These are phyloP conservation scores for Baryphthengus martii DNA, from an alignment of 2,113 vertebrate species.

Conservation along the genomic window DNA sequence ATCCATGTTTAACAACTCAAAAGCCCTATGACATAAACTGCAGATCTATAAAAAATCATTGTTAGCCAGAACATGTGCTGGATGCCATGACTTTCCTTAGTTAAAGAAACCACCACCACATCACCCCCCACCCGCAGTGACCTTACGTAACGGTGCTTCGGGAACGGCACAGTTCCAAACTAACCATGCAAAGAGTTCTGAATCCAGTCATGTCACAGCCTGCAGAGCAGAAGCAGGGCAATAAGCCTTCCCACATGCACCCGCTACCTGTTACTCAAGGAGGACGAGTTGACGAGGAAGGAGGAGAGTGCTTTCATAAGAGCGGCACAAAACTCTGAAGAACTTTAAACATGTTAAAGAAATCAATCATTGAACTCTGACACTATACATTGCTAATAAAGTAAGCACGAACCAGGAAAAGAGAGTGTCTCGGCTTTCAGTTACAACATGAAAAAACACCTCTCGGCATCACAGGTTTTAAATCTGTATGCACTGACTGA, in stretches of 20 bases:
- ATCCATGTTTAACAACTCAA: background rate
- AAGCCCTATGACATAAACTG: background rate
- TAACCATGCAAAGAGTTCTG: slow-evolving; percentile 10
- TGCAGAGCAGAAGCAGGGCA: background rate
- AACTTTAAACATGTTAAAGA: slow-evolving; percentile 2
- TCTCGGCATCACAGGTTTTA: background rate
- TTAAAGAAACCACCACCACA: slow-evolving; percentile 3
- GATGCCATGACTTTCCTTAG: background rate
- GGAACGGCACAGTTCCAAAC: slow-evolving; percentile 10
- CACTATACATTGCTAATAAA: background rate
- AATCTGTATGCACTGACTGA: background rate
- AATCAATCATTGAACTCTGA: background rate
- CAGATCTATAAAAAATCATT: background rate
- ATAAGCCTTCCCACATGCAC: slow-evolving; percentile 11
- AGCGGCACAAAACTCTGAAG: slow-evolving; percentile 28
- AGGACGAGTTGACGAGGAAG: slow-evolving; percentile 23
- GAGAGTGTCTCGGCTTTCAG: background rate
- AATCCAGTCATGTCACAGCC: slow-evolving; percentile 23
- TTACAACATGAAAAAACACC: background rate
- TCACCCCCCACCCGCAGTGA: background rate
- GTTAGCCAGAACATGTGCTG: background rate
- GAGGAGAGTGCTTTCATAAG: slow-evolving; percentile 27
- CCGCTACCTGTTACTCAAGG: slow-evolving; percentile 50
- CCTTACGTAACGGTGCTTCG: background rate
- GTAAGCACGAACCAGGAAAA: background rate